Evolutionary conservation across 2,888 invertebrate genomes (phyloP), one percentile per base, ranked within the genome.

Genomic region (Crioceris asparagi): DNA sequence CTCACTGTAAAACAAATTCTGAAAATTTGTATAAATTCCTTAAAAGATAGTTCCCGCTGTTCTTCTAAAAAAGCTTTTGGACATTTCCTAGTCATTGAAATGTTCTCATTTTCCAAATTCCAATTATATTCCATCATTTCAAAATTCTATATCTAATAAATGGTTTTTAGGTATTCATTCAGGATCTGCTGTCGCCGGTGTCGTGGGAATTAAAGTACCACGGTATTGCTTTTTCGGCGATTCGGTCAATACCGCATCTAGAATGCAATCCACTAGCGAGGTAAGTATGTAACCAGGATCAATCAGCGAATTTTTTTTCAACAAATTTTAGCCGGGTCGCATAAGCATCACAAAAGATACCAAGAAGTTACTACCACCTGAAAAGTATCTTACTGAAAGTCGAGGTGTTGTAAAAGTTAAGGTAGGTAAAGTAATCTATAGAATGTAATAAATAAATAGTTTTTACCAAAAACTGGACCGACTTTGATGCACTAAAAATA

Each of bases 191-290:
- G 88, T 88, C 4, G 90, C 86, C 0, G 90, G 90, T 1, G 83
- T 91, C 15, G 82, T 91, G 0, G 91, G 91, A 0, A 66, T 82
- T 25, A 83, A 86, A 54, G 77, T 86, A 35, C 88, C 87, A 0
- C 72, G 88, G 49, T 90, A 87, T 61, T 91, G 90, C 52, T 77
- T 92, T 32, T 91, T 91, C 44, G 91, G 91, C 0, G 90, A 90
- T 60, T 85, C 90, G 0, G 86, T 92, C 12, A 92, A 92, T 59
- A 90, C 87, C 0, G 91, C 91, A 2, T 86, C 90, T 2, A 72
- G 91, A 39, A 90, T 91, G 88, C 90, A 91, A 59, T 74, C 77
- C 1, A 71, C 72, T 15, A 72, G 77, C 48, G 55, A 67, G 61
- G 78, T 77, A 59, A 59, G 56, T 17, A 16, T n/a, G n/a, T n/a